Percentiles rank a stretch among this genome's conserved stretches.
Evolutionary conservation across 2,113 vertebrate genomes (phyloP).

Genomic region (Notarius lentiginosus): DNA sequence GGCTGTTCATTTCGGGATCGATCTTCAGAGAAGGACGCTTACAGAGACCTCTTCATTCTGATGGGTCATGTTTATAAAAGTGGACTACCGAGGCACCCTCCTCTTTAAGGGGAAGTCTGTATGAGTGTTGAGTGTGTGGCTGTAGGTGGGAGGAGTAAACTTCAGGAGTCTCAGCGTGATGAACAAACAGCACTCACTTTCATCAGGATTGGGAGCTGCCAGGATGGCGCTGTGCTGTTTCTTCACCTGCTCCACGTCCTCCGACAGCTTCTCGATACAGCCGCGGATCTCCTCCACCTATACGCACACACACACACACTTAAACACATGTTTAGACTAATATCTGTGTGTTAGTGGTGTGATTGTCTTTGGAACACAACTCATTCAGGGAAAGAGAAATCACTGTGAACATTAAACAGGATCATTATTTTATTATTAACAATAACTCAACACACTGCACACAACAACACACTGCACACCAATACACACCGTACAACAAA

Average conservation of each 20-base stretch:
- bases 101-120: not conserved
- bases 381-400: not conserved
- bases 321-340: not conserved
- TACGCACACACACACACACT: not conserved
- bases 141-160: not conserved
- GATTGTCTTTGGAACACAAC: not conserved
- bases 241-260: slow-evolving; percentile 92
- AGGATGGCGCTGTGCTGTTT: slow-evolving; percentile 94
- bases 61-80: not conserved
- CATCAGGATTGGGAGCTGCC: slow-evolving; percentile 89
- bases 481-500: not conserved
- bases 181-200: slow-evolving; percentile 76
- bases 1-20: no score
- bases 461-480: not conserved
- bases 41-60: not conserved
- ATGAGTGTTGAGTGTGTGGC: not conserved
- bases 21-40: not conserved
- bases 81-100: not conserved
- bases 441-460: not conserved
- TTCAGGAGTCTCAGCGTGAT: not conserved
- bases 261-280: slow-evolving; percentile 90
- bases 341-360: not conserved
- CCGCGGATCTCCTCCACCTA: slow-evolving; percentile 90
- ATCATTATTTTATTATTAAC: not conserved
- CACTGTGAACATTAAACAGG: not conserved